phyloP scores from a whole-genome alignment of 1,140 invertebrate species.

The Drosophila nikananu region DNA sequence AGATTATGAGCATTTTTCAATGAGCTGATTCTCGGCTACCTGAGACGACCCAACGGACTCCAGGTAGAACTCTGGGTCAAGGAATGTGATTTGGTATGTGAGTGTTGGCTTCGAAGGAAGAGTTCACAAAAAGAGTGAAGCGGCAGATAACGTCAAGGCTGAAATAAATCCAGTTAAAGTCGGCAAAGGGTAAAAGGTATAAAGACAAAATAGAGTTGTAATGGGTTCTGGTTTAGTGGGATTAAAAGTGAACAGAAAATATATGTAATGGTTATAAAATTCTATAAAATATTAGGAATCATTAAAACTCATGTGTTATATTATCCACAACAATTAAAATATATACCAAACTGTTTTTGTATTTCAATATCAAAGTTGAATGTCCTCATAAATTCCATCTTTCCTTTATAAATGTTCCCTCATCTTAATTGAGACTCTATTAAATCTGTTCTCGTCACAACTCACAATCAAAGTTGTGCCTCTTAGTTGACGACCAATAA shows the following conservation, averaged over 20 bases:
- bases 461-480: slow-evolving; percentile 32
- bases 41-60: slow-evolving; percentile 36
- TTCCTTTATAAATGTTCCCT: not conserved
- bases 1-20: slow-evolving; percentile 48
- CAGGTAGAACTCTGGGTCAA: slow-evolving; percentile 50
- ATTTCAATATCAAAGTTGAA: slow-evolving; percentile 1
- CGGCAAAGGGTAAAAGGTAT: slow-evolving; percentile 1
- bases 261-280: not conserved
- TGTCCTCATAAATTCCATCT: not conserved
- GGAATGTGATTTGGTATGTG: slow-evolving; percentile 39
- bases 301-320: not conserved
- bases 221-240: not conserved
- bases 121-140: slow-evolving; percentile 13
- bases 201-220: not conserved
- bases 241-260: not conserved
- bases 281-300: not conserved
- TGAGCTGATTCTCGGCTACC: slow-evolving; percentile 32
- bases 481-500: slow-evolving; percentile 43
- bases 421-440: not conserved
- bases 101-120: slow-evolving; percentile 10
- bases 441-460: slow-evolving; percentile 16
- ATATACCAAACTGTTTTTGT: not conserved
- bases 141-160: slow-evolving; percentile 43
- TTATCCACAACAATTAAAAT: not conserved
- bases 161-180: not conserved